Percentiles rank a stretch among this genome's conserved stretches.
Evolutionary conservation across 2,797 vertebrate genomes (phyloP).

Genomic region (Xiphorhynchus erythropygius): DNA sequence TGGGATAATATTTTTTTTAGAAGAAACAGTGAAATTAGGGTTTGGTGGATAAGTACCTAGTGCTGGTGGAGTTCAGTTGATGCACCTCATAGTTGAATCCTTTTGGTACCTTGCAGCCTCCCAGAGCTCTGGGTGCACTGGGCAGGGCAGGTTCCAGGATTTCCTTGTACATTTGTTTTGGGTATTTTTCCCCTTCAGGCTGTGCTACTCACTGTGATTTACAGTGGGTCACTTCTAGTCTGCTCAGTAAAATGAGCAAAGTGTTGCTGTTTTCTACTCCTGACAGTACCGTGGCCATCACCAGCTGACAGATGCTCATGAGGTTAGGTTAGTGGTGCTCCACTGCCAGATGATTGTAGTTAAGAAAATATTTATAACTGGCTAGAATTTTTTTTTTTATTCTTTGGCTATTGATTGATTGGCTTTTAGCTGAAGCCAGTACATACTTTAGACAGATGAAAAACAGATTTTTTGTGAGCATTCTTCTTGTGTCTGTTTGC

Average conservation of each 20-base stretch:
- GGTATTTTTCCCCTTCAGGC: background rate
- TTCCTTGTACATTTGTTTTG: background rate
- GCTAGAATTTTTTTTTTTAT: background rate
- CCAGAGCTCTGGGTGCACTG: background rate
- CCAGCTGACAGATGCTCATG: constrained; percentile 25
- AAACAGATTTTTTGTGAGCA: constrained; percentile 62
- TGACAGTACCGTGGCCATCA: background rate
- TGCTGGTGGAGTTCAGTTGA: background rate
- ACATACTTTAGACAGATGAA: constrained; percentile 62
- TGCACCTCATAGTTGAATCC: background rate
- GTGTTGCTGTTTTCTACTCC: background rate
- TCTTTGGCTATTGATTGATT: constrained; percentile 65
- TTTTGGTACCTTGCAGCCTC: background rate
- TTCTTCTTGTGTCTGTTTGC: constrained; percentile 59
- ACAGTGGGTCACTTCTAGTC: background rate
- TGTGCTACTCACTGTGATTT: background rate
- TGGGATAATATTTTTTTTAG: background rate
- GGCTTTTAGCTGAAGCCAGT: constrained; percentile 68
- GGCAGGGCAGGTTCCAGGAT: background rate
- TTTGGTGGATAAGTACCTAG: background rate
- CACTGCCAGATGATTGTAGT: constrained; percentile 60
- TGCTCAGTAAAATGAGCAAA: background rate
- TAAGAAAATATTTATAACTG: constrained; percentile 67
- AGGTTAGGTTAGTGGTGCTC: constrained; percentile 62
- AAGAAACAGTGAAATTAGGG: background rate